These are phyloP conservation scores for Aspidiotus destructor DNA, from an alignment of 2,888 invertebrate species.

Conservation along the genomic window DNA sequence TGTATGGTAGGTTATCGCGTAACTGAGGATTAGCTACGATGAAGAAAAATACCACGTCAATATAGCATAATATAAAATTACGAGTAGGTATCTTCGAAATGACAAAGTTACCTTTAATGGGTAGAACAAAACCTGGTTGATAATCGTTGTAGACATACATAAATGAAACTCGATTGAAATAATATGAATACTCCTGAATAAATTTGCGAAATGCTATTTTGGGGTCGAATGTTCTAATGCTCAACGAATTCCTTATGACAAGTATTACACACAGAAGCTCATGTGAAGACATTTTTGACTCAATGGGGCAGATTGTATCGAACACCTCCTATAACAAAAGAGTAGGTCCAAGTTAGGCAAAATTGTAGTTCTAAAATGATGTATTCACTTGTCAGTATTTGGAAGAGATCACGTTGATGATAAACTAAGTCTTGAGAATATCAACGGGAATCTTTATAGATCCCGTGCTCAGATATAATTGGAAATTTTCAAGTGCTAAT, in stretches of 20 bases:
- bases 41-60: neutral
- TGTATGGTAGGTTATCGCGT: neutral
- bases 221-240: slow-evolving; percentile 14
- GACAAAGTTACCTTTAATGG: slow-evolving; percentile 11
- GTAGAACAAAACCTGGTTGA: slow-evolving; percentile 47
- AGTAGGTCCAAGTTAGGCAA: slow-evolving; percentile 34
- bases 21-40: too few relatives aligned
- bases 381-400: too few relatives aligned
- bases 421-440: neutral
- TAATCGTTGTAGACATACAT: slow-evolving; percentile 75
- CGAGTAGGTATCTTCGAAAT: neutral
- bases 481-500: too few relatives aligned
- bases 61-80: neutral
- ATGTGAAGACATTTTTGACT: slow-evolving; percentile 51
- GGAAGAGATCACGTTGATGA: too few relatives aligned
- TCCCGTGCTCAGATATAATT: too few relatives aligned
- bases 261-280: slow-evolving; percentile 17
- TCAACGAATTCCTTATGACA: slow-evolving; percentile 56
- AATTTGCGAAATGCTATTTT: slow-evolving; percentile 23
- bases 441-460: too few relatives aligned
- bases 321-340: slow-evolving; percentile 50
- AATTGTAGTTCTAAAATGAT: neutral
- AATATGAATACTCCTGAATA: slow-evolving; percentile 23
- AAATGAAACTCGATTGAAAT: slow-evolving; percentile 47
- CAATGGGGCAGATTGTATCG: slow-evolving; percentile 79